Evolutionary conservation across 2,888 invertebrate species (phyloP).

Genomic region (Poecilus cupreus): DNA sequence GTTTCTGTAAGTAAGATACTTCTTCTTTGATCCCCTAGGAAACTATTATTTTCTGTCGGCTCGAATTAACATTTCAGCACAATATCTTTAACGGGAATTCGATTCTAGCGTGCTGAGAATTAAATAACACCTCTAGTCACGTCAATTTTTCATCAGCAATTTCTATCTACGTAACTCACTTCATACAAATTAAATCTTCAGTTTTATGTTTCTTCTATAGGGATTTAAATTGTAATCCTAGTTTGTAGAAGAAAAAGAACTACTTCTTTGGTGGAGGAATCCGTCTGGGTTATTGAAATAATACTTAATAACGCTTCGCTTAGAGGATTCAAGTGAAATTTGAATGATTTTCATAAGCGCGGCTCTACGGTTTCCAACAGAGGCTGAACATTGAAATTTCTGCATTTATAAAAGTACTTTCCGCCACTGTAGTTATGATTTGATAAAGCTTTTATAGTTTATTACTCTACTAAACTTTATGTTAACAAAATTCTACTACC

Average conservation of each 20-base stretch:
- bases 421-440: background rate
- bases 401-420: background rate
- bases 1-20: no score
- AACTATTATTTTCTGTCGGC: no score
- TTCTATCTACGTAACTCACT: conserved; percentile 3
- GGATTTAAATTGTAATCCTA: background rate
- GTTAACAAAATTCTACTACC: background rate
- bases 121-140: conserved; percentile 15
- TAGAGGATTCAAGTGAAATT: background rate
- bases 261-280: background rate
- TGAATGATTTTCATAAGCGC: background rate
- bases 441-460: conserved; percentile 5
- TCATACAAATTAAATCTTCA: conserved; percentile 19
- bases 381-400: background rate
- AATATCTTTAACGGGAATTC: no score
- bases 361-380: background rate
- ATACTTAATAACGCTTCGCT: background rate
- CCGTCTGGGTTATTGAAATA: background rate
- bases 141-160: background rate
- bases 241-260: background rate
- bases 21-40: no score
- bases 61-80: no score
- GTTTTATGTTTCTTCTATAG: background rate
- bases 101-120: background rate
- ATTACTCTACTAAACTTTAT: background rate